These are phyloP conservation scores for Rhabdomys pumilio DNA, from an alignment of 2,797 vertebrate genomes.

Conservation along the genomic window DNA sequence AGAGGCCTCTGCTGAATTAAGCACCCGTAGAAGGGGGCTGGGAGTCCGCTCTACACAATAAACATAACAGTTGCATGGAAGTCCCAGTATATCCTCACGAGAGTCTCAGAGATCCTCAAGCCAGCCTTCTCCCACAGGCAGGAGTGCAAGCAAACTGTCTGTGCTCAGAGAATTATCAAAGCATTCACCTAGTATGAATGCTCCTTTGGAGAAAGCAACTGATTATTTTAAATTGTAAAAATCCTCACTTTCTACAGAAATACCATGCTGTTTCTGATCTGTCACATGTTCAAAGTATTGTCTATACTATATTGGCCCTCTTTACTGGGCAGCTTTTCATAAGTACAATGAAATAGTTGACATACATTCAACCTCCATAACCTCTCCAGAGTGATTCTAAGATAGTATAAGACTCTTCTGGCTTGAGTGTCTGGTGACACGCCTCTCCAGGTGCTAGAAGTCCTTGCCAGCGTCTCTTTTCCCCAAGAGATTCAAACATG, in stretches of 20 bases:
- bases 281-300: neutral
- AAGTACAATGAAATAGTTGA: neutral
- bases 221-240: neutral
- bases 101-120: neutral
- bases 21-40: neutral
- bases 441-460: neutral
- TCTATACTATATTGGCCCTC: neutral
- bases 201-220: neutral
- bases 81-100: neutral
- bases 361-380: neutral
- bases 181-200: neutral
- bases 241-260: neutral
- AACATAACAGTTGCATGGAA: neutral
- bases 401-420: neutral
- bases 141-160: neutral
- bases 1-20: neutral
- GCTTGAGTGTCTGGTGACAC: neutral
- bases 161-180: neutral
- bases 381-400: neutral
- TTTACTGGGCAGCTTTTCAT: neutral
- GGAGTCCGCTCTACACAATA: too few species aligned
- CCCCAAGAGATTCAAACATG: neutral
- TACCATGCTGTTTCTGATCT: neutral
- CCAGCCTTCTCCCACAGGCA: neutral
- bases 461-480: neutral